Evolutionary conservation across 1,140 invertebrate species (phyloP).

Genomic region (Trachymyrmex septentrionalis): DNA sequence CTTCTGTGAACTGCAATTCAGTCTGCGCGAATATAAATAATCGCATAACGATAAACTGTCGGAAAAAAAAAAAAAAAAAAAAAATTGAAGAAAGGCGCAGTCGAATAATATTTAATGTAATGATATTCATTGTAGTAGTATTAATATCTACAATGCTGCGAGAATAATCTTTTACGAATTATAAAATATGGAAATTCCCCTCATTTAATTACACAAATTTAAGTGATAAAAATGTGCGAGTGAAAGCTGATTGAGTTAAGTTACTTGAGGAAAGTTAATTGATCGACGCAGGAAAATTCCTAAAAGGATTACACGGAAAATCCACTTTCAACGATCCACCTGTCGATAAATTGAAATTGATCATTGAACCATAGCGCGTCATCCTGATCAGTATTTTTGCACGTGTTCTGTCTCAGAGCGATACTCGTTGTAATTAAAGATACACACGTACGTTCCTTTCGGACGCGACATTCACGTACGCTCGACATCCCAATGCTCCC

Average conservation of each 20-base stretch:
- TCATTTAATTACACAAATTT: neutral
- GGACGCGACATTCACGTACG: constrained; percentile 27
- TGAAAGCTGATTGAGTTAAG: neutral
- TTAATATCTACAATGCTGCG: neutral
- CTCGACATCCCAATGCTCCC: constrained; percentile 65
- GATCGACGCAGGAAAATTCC: neutral
- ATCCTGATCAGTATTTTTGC: constrained; percentile 31
- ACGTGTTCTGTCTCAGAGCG: constrained; percentile 25
- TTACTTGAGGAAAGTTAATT: constrained; percentile 17
- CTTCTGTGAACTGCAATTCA: neutral
- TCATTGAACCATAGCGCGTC: neutral
- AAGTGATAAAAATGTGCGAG: constrained; percentile 1
- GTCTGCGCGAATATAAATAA: neutral
- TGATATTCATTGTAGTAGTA: neutral
- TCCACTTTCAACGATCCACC: neutral
- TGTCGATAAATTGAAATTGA: constrained; percentile 20
- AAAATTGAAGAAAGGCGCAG: neutral
- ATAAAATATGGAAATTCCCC: neutral
- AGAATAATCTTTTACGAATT: neutral
- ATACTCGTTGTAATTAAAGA: constrained; percentile 45
- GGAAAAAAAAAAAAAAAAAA: neutral
- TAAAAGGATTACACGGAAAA: neutral
- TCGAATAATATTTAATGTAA: neutral
- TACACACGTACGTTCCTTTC: constrained; percentile 43
- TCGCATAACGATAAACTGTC: neutral